Evolutionary conservation across 2,888 invertebrate genomes (phyloP).

Genomic region (Dryocosmus kuriphilus): DNA sequence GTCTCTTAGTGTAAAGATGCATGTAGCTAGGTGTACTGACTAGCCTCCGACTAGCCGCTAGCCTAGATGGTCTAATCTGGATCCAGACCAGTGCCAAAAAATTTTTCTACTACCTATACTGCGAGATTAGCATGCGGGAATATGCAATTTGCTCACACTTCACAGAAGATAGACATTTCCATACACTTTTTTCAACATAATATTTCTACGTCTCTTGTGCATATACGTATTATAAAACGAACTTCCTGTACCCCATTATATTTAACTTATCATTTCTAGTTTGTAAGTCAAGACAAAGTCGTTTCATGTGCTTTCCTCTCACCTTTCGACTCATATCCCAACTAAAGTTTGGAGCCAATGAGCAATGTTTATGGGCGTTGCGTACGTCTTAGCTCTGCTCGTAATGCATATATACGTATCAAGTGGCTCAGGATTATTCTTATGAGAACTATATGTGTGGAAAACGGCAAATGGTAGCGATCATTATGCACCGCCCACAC

Average conservation of each 20-base stretch:
- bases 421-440: neutral
- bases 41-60: too few relatives aligned
- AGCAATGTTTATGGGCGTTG: slow-evolving; percentile 54
- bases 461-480: slow-evolving; percentile 55
- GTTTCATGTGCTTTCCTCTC: neutral
- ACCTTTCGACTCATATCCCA: neutral
- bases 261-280: neutral
- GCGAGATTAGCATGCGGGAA: too few relatives aligned
- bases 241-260: neutral
- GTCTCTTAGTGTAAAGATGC: too few relatives aligned
- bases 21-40: too few relatives aligned
- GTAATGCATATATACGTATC: slow-evolving; percentile 20
- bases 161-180: too few relatives aligned
- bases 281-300: neutral
- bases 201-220: too few relatives aligned
- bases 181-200: too few relatives aligned
- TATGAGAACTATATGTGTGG: neutral
- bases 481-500: slow-evolving; percentile 65
- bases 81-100: too few relatives aligned
- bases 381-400: slow-evolving; percentile 47
- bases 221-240: too few relatives aligned
- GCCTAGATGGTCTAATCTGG: too few relatives aligned
- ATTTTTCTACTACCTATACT: too few relatives aligned
- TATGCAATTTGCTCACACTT: too few relatives aligned
- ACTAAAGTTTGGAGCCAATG: slow-evolving; percentile 4